Percentiles rank a stretch among this genome's conserved stretches.
These are phyloP conservation scores for Brachionus rubens DNA, from an alignment of 1,140 invertebrate genomes.

Conservation along the genomic window DNA sequence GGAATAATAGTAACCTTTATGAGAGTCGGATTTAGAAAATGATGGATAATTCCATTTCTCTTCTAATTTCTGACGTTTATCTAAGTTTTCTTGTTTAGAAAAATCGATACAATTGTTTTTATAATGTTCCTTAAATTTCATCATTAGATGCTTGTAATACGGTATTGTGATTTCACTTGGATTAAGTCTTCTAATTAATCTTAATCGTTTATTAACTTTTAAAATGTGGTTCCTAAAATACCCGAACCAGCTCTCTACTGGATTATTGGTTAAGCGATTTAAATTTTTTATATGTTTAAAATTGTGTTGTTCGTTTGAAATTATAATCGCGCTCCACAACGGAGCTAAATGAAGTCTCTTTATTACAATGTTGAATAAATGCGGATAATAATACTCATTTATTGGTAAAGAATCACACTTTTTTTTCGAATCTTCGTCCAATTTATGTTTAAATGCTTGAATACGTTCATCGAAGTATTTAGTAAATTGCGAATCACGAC, in stretches of 20 bases:
- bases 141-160: conserved; percentile 3
- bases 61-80: background rate
- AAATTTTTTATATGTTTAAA: background rate
- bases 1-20: no score
- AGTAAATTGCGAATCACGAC: no score
- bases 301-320: background rate
- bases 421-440: no score
- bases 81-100: background rate
- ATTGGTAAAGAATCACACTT: no score
- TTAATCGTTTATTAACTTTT: conserved; percentile 11
- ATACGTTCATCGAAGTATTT: no score
- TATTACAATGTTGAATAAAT: background rate
- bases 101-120: background rate
- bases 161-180: conserved; percentile 11
- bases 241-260: conserved; percentile 1
- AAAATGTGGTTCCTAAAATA: conserved; percentile 16
- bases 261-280: conserved; percentile 5
- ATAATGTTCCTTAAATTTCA: conserved; percentile 23
- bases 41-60: background rate
- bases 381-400: no score
- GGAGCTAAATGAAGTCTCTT: background rate
- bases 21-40: no score
- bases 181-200: background rate
- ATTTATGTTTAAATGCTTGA: no score
- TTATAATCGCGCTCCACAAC: conserved; percentile 1